phyloP scores from a whole-genome alignment of 2,113 vertebrate species.

The Argyrosomus japonicus region DNA sequence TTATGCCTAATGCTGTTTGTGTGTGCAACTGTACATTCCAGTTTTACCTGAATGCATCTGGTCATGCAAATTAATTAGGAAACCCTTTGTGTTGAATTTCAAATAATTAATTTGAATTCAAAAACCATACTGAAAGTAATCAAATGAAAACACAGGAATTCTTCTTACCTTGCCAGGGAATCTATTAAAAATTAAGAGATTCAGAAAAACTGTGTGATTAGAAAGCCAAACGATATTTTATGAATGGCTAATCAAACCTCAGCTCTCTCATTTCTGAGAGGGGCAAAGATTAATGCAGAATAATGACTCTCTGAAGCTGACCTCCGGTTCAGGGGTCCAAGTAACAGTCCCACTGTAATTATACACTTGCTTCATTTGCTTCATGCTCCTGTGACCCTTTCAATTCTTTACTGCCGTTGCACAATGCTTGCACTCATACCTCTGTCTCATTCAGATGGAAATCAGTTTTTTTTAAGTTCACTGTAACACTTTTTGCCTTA shows the following conservation, averaged over 20 bases:
- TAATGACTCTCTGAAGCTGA: conserved; percentile 68
- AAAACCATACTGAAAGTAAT: neutral
- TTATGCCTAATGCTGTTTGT: neutral
- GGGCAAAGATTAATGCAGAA: conserved; percentile 71
- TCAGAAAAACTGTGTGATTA: conserved; percentile 65
- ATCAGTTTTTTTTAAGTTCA: conserved; percentile 51
- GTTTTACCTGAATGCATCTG: neutral
- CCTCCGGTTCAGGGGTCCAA: conserved; percentile 53
- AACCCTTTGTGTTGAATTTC: conserved; percentile 8
- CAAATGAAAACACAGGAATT: conserved; percentile 16
- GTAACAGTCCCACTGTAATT: conserved; percentile 75
- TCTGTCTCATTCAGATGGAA: conserved; percentile 40
- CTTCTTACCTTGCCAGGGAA: conserved; percentile 3
- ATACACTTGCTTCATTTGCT: conserved; percentile 71
- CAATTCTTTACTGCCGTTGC: conserved; percentile 44
- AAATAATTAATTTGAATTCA: conserved; percentile 29
- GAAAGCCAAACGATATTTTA: conserved; percentile 61
- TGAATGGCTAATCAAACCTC: conserved; percentile 78
- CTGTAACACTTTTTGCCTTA: conserved; percentile 39
- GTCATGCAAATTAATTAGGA: neutral
- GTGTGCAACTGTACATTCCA: neutral
- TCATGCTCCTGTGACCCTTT: conserved; percentile 67
- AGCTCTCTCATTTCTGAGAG: conserved; percentile 31
- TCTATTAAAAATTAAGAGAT: conserved; percentile 62
- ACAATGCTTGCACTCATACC: conserved; percentile 40